Base-by-base conservation (phyloP, 2,797 vertebrate genomes). In the Xyrichtys novacula region DNA sequence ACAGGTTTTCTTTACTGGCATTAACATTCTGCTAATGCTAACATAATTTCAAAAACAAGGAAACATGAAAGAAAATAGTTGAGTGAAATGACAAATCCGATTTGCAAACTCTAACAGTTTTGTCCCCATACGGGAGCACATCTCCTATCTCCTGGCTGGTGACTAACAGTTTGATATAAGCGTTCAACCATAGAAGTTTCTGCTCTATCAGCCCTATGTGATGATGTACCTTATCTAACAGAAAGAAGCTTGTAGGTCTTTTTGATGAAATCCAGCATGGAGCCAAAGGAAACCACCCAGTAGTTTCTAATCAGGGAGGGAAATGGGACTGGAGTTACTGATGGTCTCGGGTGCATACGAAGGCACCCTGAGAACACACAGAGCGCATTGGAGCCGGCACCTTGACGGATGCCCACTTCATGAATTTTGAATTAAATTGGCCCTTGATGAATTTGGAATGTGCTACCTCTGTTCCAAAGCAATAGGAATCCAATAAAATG, bases 351-450 rank as follows among this genome's bases (percentile, higher is more conserved):
- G 65, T 74, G 78, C 74, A 62, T 56, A 71, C 32, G 15, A 66
- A 81, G 83, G 78, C 83, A 84, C 66, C 75, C 55, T 54, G 73
- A 88, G 72, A 88, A 86, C 83, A 60, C 81, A 81, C 81, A 76
- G 60, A 82, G 83, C 71, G 56, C 85, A 86, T 69, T 84, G 77
- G 75, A 84, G 79, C 70, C 58, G 76, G 84, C 90, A 88, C 67
- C 67, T 83, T 93, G 93, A 94, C 86, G 76, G 88, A 94, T 93
- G 85, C 85, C 76, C 81, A 88, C 89, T 91, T 91, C 89, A 92
- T 91, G 91, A 92, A 91, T 92, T 92, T 89, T 83, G 93, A 94
- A 92, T 93, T 91, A 93, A 94, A 92, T 91, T 91, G 92, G 90
- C 91, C 88, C 91, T 91, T 94, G 93, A 94, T 92, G 88, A 93